Percentiles rank a stretch among this genome's conserved stretches.
phyloP scores from a whole-genome alignment of 2,888 invertebrate species.

The Ischnura elegans region DNA sequence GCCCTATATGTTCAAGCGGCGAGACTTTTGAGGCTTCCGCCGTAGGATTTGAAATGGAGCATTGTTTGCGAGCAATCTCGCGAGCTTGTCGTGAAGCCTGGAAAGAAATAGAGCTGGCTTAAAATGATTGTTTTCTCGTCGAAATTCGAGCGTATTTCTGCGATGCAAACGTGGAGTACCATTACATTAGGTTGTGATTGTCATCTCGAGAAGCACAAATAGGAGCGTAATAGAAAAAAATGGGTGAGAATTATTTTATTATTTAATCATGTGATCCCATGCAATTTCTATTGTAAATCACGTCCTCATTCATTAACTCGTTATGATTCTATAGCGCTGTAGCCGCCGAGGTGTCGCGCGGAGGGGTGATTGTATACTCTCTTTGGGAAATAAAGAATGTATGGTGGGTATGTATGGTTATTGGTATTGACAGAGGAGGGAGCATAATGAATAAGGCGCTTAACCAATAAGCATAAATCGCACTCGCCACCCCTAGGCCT shows the following conservation, averaged over 20 bases:
- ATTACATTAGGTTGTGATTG: too few species aligned
- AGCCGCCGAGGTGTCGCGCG: background rate
- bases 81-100: background rate
- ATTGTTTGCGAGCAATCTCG: background rate
- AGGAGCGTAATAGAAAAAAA: too few species aligned
- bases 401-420: background rate
- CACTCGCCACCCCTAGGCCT: background rate
- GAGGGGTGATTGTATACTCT: background rate
- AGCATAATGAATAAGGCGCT: conserved; percentile 9
- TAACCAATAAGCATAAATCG: conserved; percentile 13
- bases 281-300: background rate
- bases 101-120: background rate
- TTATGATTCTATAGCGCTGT: background rate
- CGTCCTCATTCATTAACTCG: conserved; percentile 6
- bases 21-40: too few species aligned
- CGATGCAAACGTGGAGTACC: too few species aligned
- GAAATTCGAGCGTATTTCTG: too few species aligned
- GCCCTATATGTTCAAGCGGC: too few species aligned
- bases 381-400: background rate
- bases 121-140: too few species aligned
- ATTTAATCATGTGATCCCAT: background rate
- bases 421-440: background rate
- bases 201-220: background rate
- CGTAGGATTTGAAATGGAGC: too few species aligned
- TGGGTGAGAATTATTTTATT: too few species aligned